These are phyloP conservation scores for Crocuta crocuta DNA, from an alignment of 2,113 vertebrate genomes.

Conservation along the genomic window DNA sequence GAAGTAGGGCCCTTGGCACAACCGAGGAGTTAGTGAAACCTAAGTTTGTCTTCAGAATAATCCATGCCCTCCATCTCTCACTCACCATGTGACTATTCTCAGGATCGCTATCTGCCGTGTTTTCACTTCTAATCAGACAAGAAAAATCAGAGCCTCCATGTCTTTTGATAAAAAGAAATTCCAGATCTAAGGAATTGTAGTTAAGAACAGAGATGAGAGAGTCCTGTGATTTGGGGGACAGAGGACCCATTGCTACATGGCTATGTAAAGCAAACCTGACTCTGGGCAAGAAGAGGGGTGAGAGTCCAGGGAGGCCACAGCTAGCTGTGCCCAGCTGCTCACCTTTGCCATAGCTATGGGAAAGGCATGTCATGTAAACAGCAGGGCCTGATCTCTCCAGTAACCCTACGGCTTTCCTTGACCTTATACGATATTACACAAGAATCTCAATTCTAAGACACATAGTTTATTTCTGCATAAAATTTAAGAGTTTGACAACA, in stretches of 20 bases:
- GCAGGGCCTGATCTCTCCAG: not conserved
- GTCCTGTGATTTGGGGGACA: not conserved
- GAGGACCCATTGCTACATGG: not conserved
- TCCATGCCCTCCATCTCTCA: not conserved
- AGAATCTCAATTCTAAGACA: not conserved
- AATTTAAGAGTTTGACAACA: not conserved
- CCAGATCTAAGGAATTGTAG: not conserved
- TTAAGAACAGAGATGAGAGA: not conserved
- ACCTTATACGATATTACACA: not conserved
- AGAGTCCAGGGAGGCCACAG: not conserved
- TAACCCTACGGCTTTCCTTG: not conserved
- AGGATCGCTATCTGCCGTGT: not conserved
- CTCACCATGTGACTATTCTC: not conserved
- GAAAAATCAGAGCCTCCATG: not conserved
- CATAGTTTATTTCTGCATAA: not conserved
- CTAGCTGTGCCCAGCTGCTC: too few species aligned
- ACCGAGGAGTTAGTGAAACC: not conserved
- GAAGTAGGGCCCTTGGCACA: not conserved
- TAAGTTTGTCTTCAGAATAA: not conserved
- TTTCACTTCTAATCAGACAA: not conserved
- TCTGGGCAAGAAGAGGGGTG: not conserved
- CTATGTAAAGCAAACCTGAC: not conserved
- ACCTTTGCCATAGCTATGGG: not conserved
- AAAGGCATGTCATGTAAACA: not conserved
- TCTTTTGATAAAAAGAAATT: not conserved